phyloP scores from a whole-genome alignment of 2,113 vertebrate species.

The Plecotus auritus region DNA sequence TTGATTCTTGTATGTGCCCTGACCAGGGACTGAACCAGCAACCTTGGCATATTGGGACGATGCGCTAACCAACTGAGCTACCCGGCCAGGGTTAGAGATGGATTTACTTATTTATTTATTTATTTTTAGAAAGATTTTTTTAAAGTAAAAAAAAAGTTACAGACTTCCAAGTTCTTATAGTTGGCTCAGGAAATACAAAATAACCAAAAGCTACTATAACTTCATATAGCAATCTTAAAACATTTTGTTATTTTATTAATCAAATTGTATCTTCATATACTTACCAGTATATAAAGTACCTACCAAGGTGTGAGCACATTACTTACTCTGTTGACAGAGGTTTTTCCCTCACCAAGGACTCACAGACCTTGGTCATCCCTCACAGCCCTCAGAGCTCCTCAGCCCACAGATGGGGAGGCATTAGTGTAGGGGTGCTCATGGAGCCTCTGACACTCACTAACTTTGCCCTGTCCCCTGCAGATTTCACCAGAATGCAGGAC shows the following conservation, averaged over 20 bases:
- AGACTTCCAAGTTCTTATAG: neutral
- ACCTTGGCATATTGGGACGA: neutral
- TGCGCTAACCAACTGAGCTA: neutral
- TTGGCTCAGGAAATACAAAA: neutral
- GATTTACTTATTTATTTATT: no score
- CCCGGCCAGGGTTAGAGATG: neutral
- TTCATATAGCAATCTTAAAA: neutral
- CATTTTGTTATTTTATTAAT: neutral
- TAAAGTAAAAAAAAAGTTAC: neutral
- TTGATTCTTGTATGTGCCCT: neutral
- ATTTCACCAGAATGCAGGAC: constrained; percentile 89
- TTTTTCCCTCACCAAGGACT: neutral
- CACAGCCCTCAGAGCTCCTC: neutral
- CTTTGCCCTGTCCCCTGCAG: constrained; percentile 70
- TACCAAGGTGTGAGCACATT: neutral
- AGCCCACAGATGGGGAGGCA: fast-evolving
- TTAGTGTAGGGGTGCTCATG: constrained; percentile 63
- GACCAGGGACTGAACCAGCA: neutral
- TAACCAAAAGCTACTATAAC: neutral
- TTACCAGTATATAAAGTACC: neutral
- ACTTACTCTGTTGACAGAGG: neutral
- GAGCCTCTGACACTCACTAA: neutral
- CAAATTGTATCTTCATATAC: neutral
- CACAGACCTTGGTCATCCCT: neutral
- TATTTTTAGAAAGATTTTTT: neutral